Evolutionary conservation across 1,140 invertebrate species (phyloP).

Genomic region (Oryctes rhinoceros): DNA sequence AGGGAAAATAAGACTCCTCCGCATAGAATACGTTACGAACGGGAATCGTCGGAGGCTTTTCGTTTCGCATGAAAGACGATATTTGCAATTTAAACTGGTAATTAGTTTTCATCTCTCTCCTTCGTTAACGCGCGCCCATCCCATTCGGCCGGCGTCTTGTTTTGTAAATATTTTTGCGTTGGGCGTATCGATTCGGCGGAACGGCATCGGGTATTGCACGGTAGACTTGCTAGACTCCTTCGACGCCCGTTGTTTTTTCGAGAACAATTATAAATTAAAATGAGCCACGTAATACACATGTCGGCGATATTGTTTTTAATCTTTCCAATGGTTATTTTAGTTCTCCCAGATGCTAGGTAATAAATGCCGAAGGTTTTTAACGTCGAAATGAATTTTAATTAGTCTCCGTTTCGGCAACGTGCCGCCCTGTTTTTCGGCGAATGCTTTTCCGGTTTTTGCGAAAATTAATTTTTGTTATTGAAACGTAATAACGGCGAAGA

Average conservation of each 20-base stretch:
- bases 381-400: constrained; percentile 10
- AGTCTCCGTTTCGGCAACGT: background rate
- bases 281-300: constrained; percentile 1
- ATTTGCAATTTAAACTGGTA: constrained; percentile 33
- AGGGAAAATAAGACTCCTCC: constrained; percentile 10
- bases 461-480: constrained; percentile 16
- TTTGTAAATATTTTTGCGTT: background rate
- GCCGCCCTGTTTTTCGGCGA: background rate
- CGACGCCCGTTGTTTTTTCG: background rate
- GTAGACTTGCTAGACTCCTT: background rate
- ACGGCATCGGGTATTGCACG: background rate
- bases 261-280: constrained; percentile 23
- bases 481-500: background rate
- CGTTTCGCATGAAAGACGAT: constrained; percentile 25
- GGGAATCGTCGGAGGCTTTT: background rate
- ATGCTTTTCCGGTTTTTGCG: background rate
- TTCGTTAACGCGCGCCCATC: background rate
- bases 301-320: constrained; percentile 3
- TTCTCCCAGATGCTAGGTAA: constrained; percentile 3
- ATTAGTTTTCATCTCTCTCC: constrained; percentile 21
- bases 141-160: background rate
- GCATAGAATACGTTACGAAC: background rate
- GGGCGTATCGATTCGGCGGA: background rate
- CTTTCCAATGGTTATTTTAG: constrained; percentile 4
- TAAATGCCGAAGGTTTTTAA: constrained; percentile 4